Conservation (phyloP, 2,113 vertebrate species). For the Aphelocoma coerulescens region DNA sequence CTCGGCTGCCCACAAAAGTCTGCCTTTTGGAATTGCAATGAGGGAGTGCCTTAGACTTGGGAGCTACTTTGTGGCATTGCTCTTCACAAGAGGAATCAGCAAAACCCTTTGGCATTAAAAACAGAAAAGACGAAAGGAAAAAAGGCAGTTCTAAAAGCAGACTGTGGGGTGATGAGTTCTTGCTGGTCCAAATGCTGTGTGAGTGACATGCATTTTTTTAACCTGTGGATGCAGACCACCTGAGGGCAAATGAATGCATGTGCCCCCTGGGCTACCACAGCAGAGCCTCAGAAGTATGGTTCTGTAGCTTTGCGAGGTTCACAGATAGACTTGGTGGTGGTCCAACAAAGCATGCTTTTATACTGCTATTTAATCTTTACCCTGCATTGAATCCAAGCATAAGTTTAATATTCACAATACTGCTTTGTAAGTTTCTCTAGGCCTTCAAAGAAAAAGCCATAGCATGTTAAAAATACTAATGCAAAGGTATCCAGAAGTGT, state of each 20-base stretch:
- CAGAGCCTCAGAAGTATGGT: neutral
- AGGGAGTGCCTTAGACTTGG: neutral
- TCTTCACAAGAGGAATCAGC: neutral
- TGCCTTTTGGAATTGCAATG: neutral
- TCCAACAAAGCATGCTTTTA: neutral
- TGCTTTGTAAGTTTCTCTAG: neutral
- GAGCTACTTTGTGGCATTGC: neutral
- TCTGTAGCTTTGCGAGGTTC: neutral
- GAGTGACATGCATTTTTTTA: neutral
- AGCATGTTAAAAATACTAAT: neutral
- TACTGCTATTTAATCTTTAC: neutral
- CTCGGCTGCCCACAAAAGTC: neutral
- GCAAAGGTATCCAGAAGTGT: neutral
- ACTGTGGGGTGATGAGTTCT: neutral
- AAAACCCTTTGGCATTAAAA: neutral
- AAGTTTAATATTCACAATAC: neutral
- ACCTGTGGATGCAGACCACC: neutral
- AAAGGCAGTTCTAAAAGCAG: neutral
- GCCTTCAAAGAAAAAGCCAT: neutral
- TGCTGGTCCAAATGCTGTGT: fast-evolving
- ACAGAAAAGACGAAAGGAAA: neutral
- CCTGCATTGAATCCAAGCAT: neutral
- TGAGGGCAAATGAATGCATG: neutral
- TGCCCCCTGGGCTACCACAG: neutral
- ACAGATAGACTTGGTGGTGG: neutral